Base-by-base conservation (phyloP, 2,888 invertebrate genomes). In the Cepaea hortensis region DNA sequence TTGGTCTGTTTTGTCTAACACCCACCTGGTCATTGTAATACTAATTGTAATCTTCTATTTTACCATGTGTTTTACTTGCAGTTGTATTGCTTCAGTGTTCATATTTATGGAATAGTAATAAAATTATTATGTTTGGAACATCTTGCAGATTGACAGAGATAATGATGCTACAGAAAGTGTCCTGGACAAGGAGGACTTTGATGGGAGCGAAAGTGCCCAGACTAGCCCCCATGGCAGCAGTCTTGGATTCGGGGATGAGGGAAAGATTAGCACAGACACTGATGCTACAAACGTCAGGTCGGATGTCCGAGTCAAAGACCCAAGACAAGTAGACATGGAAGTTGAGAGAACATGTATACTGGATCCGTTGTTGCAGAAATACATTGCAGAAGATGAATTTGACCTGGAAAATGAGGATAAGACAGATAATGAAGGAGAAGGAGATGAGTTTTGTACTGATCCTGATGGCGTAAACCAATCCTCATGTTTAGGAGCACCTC, bases 371-470 rank as follows among this genome's bases (percentile, higher is more conserved):
- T 35, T 87, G 65, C 62, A 75, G 50, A 79, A 48, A 48, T 72
- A 61, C 65, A 81, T 87, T 15, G 73, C 84, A 6, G 84, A 87
- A 75, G 84, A 87, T 80, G 84, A 87, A 35, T 87, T 87, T 87
- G 84, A 87, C 48, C 23, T 84, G 5, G 80, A 84, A n/a, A 84
- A 84, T 73, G 87, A 87, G 35, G 87, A 87, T 55, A 72, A 80
- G 11, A 73, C 84, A 11, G 80, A 87, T 73, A 55, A 81, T 46
- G 77, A 83, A 7, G 72, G 23, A 0, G 70, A 79, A 48, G 73
- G 72, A 55, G 75, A n/a, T 75, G 84, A 75, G 55, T 20, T 55
- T 61, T 13, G 23, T 20, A 6, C 15, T 79, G n/a, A 79, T 9
- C 15, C 23, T 6, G 5, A 35, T 35, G 35, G 35, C 1, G 35